Evolutionary conservation across 2,888 invertebrate species (phyloP), one percentile per base, ranked within the genome.

Genomic region (Eupithecia insigniata): DNA sequence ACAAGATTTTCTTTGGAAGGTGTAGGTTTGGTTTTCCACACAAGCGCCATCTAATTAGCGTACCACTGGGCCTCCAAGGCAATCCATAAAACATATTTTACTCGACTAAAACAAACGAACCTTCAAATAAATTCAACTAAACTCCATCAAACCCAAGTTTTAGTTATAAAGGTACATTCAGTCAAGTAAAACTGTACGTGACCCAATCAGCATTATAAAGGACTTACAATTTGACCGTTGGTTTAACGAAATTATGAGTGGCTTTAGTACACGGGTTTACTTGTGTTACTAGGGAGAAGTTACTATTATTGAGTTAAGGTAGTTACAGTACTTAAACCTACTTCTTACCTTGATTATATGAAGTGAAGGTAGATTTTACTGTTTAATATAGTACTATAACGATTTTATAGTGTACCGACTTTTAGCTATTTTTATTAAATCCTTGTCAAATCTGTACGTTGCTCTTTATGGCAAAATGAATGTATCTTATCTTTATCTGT

Each of bases 121-220:
- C n/a, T 34, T 62, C n/a, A 1, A 32, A 32, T 22, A 32, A 32
- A 62, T 62, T 32, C 5, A 62, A 62, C 30, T 60, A 30, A 61
- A 61, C n/a, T 62, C n/a, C 22, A 62, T 62, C 34, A 22, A 62
- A 4, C n/a, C 32, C 8, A 55, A 55, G 26, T 30, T 60, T 18
- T 32, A 62, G 61, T 34, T 32, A 61, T 61, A 32, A 62, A 62
- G 61, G 22, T 62, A 62, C 26, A 32, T 46, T 22, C n/a, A 69
- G 51, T 46, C 32, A 62, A 26, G 14, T 34, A 2, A 60, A 26
- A 32, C 34, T 32, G 43, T 46, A 69, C 68, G 68, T 68, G 68
- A 68, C 68, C 61, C 61, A 60, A 68, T 68, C 61, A 68, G 30
- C 43, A 60, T 60, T 39, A 16, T 14, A 43, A 61, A 68, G 43